Base-by-base conservation (phyloP, 2,113 vertebrate genomes). In the Climacteris rufus region DNA sequence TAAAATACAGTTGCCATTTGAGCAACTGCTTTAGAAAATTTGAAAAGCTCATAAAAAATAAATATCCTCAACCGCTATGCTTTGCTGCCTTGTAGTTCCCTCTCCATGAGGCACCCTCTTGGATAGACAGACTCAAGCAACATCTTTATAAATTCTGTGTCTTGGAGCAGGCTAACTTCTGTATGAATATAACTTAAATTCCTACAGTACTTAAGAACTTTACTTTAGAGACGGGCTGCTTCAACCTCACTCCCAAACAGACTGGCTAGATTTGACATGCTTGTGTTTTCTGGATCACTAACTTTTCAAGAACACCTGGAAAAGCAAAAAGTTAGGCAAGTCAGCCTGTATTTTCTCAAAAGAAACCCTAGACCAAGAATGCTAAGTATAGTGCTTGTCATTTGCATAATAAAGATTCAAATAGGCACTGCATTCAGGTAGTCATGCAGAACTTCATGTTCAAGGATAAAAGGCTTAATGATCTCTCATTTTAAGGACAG, bases 401-500 rank as follows among this genome's bases (percentile, higher is more conserved):
- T 90, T 90, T 95, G 86, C 94, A 93, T 89, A 90, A 96, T 63
- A 94, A 95, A 94, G 91, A 70, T 44, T 94, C 64, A 70, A 93
- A 81, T 9, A 92, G 72, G 76, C 68, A 66, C 89, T 64, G 83
- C 80, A 71, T 81, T 92, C 83, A 94, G 77, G 76, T 80, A 96
- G 79, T 93, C 40, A 0, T 92, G 80, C 95, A 81, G 90, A 90
- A 93, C 65, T 94, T 93, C 56, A 63, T 57, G 56, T 87, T 95
- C 92, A 83, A 93, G 94, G 60, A 95, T 92, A 94, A 94, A 92
- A 95, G 96, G 52, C 71, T 90, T 96, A 92, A 95, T 83, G 80
- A 95, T 90, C 63, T 84, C 81, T 95, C 86, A 90, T 96, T 95
- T 95, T 92, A 79, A 89, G 87, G 86, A 74, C 71, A 82, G 71